Evolutionary conservation across 2,888 invertebrate genomes (phyloP).

Genomic region (Elegia similella): DNA sequence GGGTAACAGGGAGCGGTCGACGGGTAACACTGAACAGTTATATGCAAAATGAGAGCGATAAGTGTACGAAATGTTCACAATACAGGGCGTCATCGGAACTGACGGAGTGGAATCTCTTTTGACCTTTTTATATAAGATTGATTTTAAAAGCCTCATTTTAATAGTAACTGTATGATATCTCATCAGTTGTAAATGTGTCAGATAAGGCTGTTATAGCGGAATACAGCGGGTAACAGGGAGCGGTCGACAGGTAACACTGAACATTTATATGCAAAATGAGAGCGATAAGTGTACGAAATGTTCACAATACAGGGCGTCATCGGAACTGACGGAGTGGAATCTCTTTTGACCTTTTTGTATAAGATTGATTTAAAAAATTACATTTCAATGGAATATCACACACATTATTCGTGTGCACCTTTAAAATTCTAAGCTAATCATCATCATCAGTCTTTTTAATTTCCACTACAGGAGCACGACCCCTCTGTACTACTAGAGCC

Average conservation of each 20-base stretch:
- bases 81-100: constrained; percentile 21
- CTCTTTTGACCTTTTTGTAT: constrained; percentile 3
- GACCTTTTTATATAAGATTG: constrained; percentile 24
- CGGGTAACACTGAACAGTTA: constrained; percentile 43
- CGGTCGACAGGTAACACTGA: constrained; percentile 46
- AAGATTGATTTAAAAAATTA: too few relatives aligned
- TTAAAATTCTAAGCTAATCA: too few relatives aligned
- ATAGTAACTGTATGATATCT: constrained; percentile 15
- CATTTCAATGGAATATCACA: too few relatives aligned
- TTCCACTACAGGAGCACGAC: too few relatives aligned
- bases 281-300: constrained; percentile 48
- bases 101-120: background rate
- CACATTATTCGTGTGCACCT: too few relatives aligned
- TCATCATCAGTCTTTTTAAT: too few relatives aligned
- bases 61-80: constrained; percentile 36
- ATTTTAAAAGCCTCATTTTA: too few relatives aligned
- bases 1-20: constrained; percentile 46
- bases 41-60: constrained; percentile 52
- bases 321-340: background rate
- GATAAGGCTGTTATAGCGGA: constrained; percentile 69
- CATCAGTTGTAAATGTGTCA: constrained; percentile 64
- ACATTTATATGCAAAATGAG: constrained; percentile 42
- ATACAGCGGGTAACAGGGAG: constrained; percentile 40
- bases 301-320: constrained; percentile 22
- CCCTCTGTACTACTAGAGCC: too few relatives aligned